phyloP scores from a whole-genome alignment of 2,888 invertebrate species.

The Yponomeuta plumbellus region DNA sequence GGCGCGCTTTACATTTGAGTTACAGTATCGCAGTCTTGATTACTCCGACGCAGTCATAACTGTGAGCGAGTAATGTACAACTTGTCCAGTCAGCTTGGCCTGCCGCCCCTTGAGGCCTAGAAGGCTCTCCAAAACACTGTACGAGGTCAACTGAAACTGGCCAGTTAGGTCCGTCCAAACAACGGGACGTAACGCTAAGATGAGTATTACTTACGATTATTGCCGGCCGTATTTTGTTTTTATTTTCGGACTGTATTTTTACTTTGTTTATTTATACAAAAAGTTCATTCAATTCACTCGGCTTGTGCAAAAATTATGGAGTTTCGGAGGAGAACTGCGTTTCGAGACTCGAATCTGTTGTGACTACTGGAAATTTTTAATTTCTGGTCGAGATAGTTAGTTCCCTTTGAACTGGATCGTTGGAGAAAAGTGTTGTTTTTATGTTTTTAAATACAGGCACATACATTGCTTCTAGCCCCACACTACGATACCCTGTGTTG shows the following conservation, averaged over 20 bases:
- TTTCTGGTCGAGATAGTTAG: neutral
- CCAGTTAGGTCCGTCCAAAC: slow-evolving; percentile 11
- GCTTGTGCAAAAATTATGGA: slow-evolving; percentile 8
- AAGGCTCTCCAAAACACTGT: neutral
- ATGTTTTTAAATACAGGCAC: too few species aligned
- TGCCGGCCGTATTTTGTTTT: slow-evolving; percentile 15
- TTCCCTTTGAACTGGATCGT: neutral
- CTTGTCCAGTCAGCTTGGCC: slow-evolving; percentile 8
- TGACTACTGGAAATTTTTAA: neutral
- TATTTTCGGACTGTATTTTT: slow-evolving; percentile 13
- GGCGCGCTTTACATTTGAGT: slow-evolving; percentile 13
- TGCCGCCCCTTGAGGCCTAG: neutral
- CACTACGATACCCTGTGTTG: too few species aligned
- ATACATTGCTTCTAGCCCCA: too few species aligned
- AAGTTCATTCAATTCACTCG: slow-evolving; percentile 13
- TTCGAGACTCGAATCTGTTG: neutral
- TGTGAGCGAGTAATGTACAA: slow-evolving; percentile 14
- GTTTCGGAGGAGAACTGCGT: neutral
- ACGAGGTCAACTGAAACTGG: slow-evolving; percentile 6
- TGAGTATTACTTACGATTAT: slow-evolving; percentile 17
- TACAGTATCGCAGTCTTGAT: slow-evolving; percentile 16
- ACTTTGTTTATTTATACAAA: slow-evolving; percentile 8
- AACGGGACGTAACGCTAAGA: slow-evolving; percentile 13
- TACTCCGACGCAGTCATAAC: slow-evolving; percentile 16
- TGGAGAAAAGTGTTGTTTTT: too few species aligned